Percentiles rank a stretch among this genome's conserved stretches.
Conservation (phyloP, 2,113 vertebrate genomes). For the Thermophis baileyi region DNA sequence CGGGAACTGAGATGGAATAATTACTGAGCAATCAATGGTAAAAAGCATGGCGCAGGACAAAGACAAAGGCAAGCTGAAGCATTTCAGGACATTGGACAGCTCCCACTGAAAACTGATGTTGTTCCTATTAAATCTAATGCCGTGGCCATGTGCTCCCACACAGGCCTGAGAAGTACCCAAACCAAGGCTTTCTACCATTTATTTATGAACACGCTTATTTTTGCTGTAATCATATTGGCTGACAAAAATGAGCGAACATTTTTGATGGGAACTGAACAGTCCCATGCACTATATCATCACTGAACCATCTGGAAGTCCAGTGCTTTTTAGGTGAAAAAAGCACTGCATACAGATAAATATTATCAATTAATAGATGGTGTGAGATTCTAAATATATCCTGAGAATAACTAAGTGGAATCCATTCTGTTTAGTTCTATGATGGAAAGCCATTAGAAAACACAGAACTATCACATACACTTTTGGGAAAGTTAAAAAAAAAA, state of each 20-base stretch:
- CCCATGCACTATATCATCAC: not conserved
- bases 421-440: not conserved
- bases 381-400: not conserved
- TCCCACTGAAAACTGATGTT: not conserved
- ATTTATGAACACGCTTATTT: not conserved
- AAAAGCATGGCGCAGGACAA: not conserved
- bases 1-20: not conserved
- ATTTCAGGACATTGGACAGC: constrained; percentile 1
- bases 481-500: not conserved
- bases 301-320: not conserved
- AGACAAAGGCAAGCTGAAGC: not conserved
- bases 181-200: no score
- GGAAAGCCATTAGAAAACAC: not conserved
- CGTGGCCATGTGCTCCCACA: not conserved
- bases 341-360: not conserved
- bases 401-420: not conserved
- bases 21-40: not conserved
- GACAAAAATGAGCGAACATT: not conserved
- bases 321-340: not conserved
- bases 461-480: not conserved
- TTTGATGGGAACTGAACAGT: not conserved
- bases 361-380: not conserved
- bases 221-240: not conserved
- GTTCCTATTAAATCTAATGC: not conserved
- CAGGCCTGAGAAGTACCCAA: not conserved